Evolutionary conservation across 2,888 invertebrate genomes (phyloP), one percentile per base, ranked within the genome.

Genomic region (Oscheius sp.): DNA sequence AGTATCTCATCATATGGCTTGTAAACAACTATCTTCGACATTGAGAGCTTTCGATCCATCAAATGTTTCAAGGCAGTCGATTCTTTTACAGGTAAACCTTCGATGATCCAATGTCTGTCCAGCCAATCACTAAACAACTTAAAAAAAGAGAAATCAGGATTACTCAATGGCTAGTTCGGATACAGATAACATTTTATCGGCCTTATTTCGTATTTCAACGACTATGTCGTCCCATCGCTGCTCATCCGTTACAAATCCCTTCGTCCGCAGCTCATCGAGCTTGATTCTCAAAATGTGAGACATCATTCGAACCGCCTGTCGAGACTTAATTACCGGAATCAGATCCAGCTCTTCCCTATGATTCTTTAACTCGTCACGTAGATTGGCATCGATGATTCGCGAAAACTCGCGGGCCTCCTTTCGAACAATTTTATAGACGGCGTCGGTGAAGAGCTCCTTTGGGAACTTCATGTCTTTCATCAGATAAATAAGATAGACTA

Each of bases 261-360:
- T 38, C 0, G 51, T 66, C 38, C 50, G 50, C 65, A 73, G 54
- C 17, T 64, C 62, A 22, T 68, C 56, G 20, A 73, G 56, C 8
- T 56, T 61, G 28, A 62, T 30, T 22, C 56, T 49, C 17, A 73
- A 51, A 6, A 47, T 28, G 45, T 61, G 49, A 0, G 71, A 68
- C 61, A 71, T 66, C 73, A 73, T 73, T 32, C 73, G 36, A 5
- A 71, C 64, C 0, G 68, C 65, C 26, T 73, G 73, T 3, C 73
- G 63, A 28, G 70, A 68, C 38, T 73, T 73, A 50, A 73, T 73
- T 1, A 67, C 68, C 2, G 70, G 47, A 32, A 73, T 32, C 22
- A 67, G 33, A 5, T 70, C 59, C 32, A 51, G 24, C 32, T 56
- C 64, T 8, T 44, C 44, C 2, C 24, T 32, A 36, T 71, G 44